Conservation (phyloP, 2,113 vertebrate species). For the Istiophorus platypterus region DNA sequence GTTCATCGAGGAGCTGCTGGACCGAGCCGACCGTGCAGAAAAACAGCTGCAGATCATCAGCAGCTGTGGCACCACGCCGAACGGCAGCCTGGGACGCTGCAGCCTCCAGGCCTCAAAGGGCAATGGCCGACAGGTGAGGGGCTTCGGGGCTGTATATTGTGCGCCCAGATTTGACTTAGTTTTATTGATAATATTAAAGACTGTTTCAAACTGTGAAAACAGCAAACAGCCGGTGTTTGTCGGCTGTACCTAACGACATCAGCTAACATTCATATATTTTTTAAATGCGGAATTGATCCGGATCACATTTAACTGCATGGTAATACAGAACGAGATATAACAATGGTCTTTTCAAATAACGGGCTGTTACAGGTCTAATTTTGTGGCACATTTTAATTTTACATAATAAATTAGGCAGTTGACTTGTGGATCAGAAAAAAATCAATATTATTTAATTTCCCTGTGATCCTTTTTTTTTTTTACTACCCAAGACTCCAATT, state of each 20-base stretch:
- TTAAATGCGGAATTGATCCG: neutral
- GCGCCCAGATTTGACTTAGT: neutral
- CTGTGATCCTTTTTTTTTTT: neutral
- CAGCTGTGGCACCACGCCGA: constrained; percentile 95
- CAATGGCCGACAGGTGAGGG: constrained; percentile 82
- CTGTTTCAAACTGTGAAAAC: neutral
- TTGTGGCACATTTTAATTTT: neutral
- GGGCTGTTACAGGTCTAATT: too few relatives aligned
- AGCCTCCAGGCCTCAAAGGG: constrained; percentile 89
- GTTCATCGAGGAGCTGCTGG: constrained; percentile 98
- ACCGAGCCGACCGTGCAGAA: constrained; percentile 94
- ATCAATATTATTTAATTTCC: neutral
- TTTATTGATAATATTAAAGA: neutral
- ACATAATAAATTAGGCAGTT: neutral
- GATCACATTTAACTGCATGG: neutral
- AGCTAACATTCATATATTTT: neutral
- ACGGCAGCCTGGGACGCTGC: constrained; percentile 92
- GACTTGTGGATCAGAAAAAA: neutral
- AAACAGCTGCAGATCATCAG: constrained; percentile 99
- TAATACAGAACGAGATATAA: neutral
- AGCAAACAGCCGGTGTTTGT: neutral
- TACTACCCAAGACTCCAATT: neutral
- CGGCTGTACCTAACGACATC: too few relatives aligned
- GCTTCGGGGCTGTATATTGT: neutral
- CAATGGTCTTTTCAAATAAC: neutral